Base-by-base conservation (phyloP, 2,113 vertebrate genomes). In the Ovis canadensis region DNA sequence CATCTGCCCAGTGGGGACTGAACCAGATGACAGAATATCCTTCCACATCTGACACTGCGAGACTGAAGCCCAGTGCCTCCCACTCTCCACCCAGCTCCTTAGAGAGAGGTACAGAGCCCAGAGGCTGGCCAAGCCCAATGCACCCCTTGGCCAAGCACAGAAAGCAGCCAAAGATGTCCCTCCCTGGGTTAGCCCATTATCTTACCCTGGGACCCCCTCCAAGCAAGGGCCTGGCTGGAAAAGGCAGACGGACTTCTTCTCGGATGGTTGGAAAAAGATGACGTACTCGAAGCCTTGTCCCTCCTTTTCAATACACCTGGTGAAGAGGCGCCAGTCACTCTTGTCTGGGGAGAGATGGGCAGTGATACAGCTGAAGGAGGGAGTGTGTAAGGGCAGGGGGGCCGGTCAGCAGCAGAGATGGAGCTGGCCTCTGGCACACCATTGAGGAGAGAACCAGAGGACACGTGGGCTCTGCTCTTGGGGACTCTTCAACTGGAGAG, bases 221-320 rank as follows among this genome's bases (percentile, higher is more conserved):
- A 99, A 98, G 45, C 99, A 98, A 54, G 99, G 99, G 54, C 99
- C 99, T 36, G 99, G 95, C 89, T 99, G 99, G 97, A 99, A 99
- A 60, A 99, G 97, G 97, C 99, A 99, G 57, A 99, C 97, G 3
- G 99, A 98, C 74, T 93, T 99, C 89, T 99, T 98, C 91, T 99
- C 97, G 2, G 98, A 80, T 19, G 98, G 97, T 60, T 99, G 99
- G 23, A 98, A 55, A 96, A 99, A 99, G 90, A 99, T 94, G 82
- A 98, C 99, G 0, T 99, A 99, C 95, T 99, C 99, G 31, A 99
- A 99, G 17, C 98, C 98, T 82, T 98, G 98, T 29, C 99, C 99
- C 6, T 98, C 97, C 0, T 74, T 96, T 12, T 97, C 98, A 29
- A 98, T 98, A 97, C 98, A 99, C 27, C 99, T 98, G 13, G 99